Evolutionary conservation across 2,113 vertebrate species (phyloP).

Genomic region (Dicaeum eximium): DNA sequence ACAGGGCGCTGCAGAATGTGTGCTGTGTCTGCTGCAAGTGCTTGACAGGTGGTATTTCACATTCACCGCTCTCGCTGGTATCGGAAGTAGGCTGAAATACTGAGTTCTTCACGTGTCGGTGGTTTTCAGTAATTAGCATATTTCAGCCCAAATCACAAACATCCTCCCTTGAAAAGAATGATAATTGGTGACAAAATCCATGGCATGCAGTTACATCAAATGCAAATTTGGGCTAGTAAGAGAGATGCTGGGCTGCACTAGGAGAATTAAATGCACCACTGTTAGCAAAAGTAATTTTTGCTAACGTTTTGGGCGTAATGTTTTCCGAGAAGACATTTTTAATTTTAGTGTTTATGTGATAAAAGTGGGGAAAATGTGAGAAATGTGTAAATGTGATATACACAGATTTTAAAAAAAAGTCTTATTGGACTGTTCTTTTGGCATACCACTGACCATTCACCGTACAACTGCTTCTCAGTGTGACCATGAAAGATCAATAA

Average conservation of each 20-base stretch:
- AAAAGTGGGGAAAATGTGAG: not conserved
- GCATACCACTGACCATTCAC: not conserved
- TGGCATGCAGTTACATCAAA: constrained; percentile 47
- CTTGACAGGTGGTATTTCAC: constrained; percentile 7
- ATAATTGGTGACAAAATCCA: constrained; percentile 45
- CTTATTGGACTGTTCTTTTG: not conserved
- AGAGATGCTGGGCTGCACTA: not conserved
- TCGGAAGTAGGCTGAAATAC: not conserved
- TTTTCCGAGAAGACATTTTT: not conserved
- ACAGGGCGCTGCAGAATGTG: not conserved
- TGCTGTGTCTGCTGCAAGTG: not conserved
- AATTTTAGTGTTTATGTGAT: not conserved
- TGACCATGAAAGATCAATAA: not conserved
- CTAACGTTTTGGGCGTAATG: not conserved
- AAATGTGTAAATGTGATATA: constrained; percentile 5
- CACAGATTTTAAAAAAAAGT: not conserved
- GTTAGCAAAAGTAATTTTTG: not conserved
- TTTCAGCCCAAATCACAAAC: constrained; percentile 48
- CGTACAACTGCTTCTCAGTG: not conserved
- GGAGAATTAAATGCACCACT: not conserved
- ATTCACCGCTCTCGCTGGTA: not conserved
- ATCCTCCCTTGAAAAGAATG: constrained; percentile 42
- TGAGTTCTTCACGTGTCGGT: constrained; percentile 25
- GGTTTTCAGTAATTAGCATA: constrained; percentile 42
- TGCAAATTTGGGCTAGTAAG: constrained; percentile 32